Evolutionary conservation across 2,888 invertebrate genomes (phyloP), one percentile per base, ranked within the genome.

Genomic region (Melinopterus prodromus): DNA sequence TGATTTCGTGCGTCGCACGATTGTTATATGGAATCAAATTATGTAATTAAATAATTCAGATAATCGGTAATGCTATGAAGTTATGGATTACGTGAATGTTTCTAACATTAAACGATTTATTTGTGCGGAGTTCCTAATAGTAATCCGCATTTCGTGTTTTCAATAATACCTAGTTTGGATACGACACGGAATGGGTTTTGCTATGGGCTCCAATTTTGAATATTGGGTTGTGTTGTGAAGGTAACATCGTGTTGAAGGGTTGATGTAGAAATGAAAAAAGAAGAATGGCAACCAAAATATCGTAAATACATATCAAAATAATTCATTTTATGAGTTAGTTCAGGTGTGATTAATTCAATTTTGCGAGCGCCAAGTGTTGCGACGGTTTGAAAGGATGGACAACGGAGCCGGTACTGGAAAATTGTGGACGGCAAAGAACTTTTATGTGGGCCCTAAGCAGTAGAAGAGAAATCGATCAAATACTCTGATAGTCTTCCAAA

Each of bases 271-370:
- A 69, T 16, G 16, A 53, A 36, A 70, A 75, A 6, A 16, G 6
- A 9, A 69, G n/a, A 76, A 79, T n/a, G 26, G 9, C 72, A 79
- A 77, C 77, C 79, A 79, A 79, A 79, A 79, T 79, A 79, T 79
- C 79, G 69, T 14, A 36, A 16, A 71, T 77, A 79, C 79, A 79
- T 79, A 79, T 79, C 79, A 79, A 77, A 77, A 69, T 53, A 53
- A 53, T 53, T 53, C 6, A 38, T 77, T 37, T 53, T 35, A 12
- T 75, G 26, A 16, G 53, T 77, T 77, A 26, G 9, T 69, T 77
- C 16, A 69, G 26, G 69, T n/a, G 14, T 6, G 69, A 69, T 35
- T 77, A 69, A 14, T 77, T 74, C 14, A n/a, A 36, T 37, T 77
- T 35, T 35, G 12, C 5, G 7, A 38, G 71, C 38, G 37, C 16